Percentiles rank a stretch among this genome's conserved stretches.
phyloP scores from a whole-genome alignment of 2,113 vertebrate genomes.

The Penelope pileata region DNA sequence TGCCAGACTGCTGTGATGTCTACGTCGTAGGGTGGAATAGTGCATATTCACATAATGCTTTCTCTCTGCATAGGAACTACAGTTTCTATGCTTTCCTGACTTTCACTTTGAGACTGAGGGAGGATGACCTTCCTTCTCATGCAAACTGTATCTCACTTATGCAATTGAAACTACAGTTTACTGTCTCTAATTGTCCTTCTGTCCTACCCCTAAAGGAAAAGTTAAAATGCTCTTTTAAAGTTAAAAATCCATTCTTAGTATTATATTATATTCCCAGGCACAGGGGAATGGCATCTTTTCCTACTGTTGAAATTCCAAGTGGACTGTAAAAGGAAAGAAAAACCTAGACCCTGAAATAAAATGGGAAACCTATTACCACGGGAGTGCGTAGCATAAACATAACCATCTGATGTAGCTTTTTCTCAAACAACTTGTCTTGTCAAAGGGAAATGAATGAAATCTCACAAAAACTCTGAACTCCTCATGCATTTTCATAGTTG shows the following conservation, averaged over 20 bases:
- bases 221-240: background rate
- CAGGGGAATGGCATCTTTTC: background rate
- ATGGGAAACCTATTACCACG: slow-evolving; percentile 5
- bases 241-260: background rate
- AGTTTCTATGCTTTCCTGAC: background rate
- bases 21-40: background rate
- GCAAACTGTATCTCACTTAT: background rate
- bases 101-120: background rate
- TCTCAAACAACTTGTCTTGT: slow-evolving; percentile 32
- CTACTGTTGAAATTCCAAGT: background rate
- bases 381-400: slow-evolving; percentile 14
- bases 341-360: slow-evolving; percentile 8
- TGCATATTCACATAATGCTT: background rate
- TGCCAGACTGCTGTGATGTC: background rate
- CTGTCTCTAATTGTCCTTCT: background rate
- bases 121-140: background rate
- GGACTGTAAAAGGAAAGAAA: background rate
- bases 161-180: background rate
- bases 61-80: background rate
- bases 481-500: slow-evolving; percentile 69
- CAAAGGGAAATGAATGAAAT: slow-evolving; percentile 20
- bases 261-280: background rate
- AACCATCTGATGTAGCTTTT: slow-evolving; percentile 33
- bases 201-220: background rate
- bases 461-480: slow-evolving; percentile 44